A percentile compares a stretch with the other conserved stretches of the same genome.
These are phyloP conservation scores for Smutsia gigantea DNA, from an alignment of 2,797 vertebrate genomes.

Conservation along the genomic window DNA sequence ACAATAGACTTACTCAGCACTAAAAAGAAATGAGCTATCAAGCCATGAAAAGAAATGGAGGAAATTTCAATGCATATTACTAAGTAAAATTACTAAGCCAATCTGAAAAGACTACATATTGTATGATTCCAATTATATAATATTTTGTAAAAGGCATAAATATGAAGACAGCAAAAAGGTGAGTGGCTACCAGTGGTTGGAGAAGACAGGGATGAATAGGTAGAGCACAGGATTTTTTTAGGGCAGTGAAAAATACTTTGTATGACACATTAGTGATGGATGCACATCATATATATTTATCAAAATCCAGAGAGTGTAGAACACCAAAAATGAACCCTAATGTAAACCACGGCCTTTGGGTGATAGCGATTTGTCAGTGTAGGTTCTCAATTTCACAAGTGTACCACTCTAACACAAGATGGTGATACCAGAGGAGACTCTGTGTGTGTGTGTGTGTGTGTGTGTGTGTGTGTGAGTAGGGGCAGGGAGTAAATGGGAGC, in stretches of 20 bases:
- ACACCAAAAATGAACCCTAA: not conserved
- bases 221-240: not conserved
- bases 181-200: not conserved
- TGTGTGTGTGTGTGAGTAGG: no score
- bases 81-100: not conserved
- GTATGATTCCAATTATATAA: not conserved
- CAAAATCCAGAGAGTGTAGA: not conserved
- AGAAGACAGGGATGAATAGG: not conserved
- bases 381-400: not conserved
- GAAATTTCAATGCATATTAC: not conserved
- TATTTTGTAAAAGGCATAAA: not conserved
- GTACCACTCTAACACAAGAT: not conserved
- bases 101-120: not conserved
- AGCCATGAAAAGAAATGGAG: not conserved
- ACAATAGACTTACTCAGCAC: not conserved
- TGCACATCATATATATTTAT: not conserved
- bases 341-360: not conserved
- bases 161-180: not conserved
- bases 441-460: no score
- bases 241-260: not conserved
- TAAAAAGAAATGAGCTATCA: not conserved
- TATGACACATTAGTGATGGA: not conserved
- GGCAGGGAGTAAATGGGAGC: rapidly evolving
- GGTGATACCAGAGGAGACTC: not conserved
- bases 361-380: not conserved